phyloP scores from a whole-genome alignment of 1,140 invertebrate species.

The Thaumatotibia leucotreta region DNA sequence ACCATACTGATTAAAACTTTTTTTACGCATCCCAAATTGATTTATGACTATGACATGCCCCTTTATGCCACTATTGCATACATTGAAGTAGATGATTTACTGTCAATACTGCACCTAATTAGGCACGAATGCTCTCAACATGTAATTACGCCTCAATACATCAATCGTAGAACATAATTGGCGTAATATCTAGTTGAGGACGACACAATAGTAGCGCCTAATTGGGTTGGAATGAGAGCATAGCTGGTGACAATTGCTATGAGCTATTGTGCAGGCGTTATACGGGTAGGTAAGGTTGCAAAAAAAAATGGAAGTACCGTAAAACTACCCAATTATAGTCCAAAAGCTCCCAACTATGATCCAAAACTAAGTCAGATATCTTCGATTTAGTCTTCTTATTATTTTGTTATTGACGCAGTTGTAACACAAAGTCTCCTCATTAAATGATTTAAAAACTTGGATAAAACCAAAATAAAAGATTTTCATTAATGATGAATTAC shows the following conservation, averaged over 20 bases:
- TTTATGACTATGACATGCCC: neutral
- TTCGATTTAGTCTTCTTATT: too few relatives aligned
- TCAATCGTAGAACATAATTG: neutral
- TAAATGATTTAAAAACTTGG: too few relatives aligned
- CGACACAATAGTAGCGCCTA: neutral
- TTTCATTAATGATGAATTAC: too few relatives aligned
- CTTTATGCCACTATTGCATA: neutral
- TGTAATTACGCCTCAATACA: neutral
- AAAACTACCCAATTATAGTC: too few relatives aligned
- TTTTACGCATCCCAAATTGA: neutral
- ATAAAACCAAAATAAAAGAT: too few relatives aligned
- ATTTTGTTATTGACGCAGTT: too few relatives aligned
- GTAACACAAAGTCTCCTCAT: too few relatives aligned
- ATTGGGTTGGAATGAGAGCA: neutral
- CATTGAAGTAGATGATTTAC: neutral
- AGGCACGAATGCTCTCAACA: neutral
- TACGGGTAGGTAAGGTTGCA: too few relatives aligned
- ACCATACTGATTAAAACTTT: too few relatives aligned
- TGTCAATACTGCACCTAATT: neutral
- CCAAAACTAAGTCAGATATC: too few relatives aligned
- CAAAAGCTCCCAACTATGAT: too few relatives aligned
- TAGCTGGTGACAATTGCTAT: neutral
- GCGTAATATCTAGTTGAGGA: neutral
- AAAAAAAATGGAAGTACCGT: too few relatives aligned
- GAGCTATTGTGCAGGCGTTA: neutral